phyloP scores from a whole-genome alignment of 2,888 invertebrate genomes.

The Cephus nigrinus region DNA sequence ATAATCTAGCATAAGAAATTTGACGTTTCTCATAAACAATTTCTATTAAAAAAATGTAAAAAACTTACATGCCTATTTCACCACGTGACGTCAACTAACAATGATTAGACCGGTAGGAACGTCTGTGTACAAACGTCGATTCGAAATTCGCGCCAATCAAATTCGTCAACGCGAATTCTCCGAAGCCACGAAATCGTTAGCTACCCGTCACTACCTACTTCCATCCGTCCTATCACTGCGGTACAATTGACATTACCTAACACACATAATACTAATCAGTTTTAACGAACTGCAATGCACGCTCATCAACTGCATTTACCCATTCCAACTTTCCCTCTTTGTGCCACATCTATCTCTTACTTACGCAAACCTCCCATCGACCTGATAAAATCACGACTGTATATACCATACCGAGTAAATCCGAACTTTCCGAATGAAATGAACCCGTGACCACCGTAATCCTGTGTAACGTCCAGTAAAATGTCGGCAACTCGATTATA shows the following conservation, averaged over 20 bases:
- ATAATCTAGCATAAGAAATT: not conserved
- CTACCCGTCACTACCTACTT: slow-evolving; percentile 19
- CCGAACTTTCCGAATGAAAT: not conserved
- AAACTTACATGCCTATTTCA: not conserved
- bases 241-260: slow-evolving; percentile 42
- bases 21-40: not conserved
- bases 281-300: slow-evolving; percentile 40
- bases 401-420: not conserved
- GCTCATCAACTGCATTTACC: slow-evolving; percentile 13
- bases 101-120: not conserved
- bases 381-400: not conserved
- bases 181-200: slow-evolving; percentile 35
- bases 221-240: slow-evolving; percentile 30
- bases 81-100: not conserved
- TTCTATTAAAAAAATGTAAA: not conserved
- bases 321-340: not conserved
- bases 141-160: not conserved
- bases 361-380: not conserved
- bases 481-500: not conserved
- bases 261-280: slow-evolving; percentile 45
- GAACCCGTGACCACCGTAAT: not conserved
- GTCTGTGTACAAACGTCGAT: not conserved
- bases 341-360: not conserved
- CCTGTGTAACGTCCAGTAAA: not conserved
- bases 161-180: not conserved